Conservation (phyloP, 2,888 invertebrate species). For the Catocala sponsa region DNA sequence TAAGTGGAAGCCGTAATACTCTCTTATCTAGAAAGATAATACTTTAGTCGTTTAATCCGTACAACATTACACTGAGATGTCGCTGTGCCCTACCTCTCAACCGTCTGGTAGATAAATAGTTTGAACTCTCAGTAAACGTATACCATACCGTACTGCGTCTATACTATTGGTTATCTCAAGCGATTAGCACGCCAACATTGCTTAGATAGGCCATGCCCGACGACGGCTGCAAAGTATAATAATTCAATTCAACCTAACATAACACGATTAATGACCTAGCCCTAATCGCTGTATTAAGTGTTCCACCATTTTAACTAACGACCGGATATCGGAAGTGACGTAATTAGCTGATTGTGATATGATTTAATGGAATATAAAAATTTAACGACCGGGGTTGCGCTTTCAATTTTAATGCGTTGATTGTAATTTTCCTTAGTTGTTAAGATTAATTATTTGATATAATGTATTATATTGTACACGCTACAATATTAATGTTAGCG, state of each 20-base stretch:
- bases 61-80: no score
- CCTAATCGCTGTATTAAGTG: slow-evolving; percentile 11
- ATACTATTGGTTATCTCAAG: slow-evolving; percentile 16
- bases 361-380: slow-evolving; percentile 13
- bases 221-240: slow-evolving; percentile 20
- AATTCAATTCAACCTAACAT: slow-evolving; percentile 14
- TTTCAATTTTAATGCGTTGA: slow-evolving; percentile 5
- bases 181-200: slow-evolving; percentile 24
- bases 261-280: slow-evolving; percentile 18
- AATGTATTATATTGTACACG: slow-evolving; percentile 4
- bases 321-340: slow-evolving; percentile 9
- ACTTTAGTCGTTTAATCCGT: no score
- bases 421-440: not conserved
- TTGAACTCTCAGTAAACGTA: no score
- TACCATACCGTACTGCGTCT: no score
- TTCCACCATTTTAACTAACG: slow-evolving; percentile 15
- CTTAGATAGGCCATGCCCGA: slow-evolving; percentile 8
- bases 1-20: no score
- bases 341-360: slow-evolving; percentile 22
- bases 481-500: slow-evolving; percentile 1
- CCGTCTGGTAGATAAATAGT: no score
- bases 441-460: slow-evolving; percentile 3
- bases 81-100: no score
- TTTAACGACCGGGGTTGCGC: not conserved
- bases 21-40: no score